Conservation (phyloP, 2,888 invertebrate species). For the Eudasyphora cyanicolor region DNA sequence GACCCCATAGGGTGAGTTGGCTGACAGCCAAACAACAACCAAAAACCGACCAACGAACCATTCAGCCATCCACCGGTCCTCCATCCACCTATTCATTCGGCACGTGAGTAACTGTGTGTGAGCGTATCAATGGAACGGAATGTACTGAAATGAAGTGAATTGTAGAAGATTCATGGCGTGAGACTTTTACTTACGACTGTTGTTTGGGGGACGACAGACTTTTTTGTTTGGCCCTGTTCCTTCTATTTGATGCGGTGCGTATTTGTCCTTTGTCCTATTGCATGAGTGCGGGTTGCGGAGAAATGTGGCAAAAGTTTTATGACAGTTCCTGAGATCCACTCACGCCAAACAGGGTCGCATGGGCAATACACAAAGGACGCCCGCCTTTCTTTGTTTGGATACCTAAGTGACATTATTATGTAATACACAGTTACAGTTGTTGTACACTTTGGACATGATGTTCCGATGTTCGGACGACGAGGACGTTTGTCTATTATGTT, state of each 20-base stretch:
- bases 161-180: slow-evolving; percentile 46
- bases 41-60: not conserved
- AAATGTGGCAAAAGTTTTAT: slow-evolving; percentile 28
- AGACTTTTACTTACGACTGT: slow-evolving; percentile 39
- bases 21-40: slow-evolving; percentile 39
- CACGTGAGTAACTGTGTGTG: slow-evolving; percentile 35
- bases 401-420: slow-evolving; percentile 29
- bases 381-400: slow-evolving; percentile 34
- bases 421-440: slow-evolving; percentile 30
- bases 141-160: slow-evolving; percentile 24
- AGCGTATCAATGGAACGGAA: slow-evolving; percentile 9
- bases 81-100: slow-evolving; percentile 8
- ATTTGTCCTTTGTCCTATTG: not conserved
- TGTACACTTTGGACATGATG: not conserved
- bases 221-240: too few relatives aligned
- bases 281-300: not conserved
- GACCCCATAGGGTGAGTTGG: slow-evolving; percentile 51
- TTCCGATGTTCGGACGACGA: not conserved
- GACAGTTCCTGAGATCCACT: slow-evolving; percentile 13
- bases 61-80: not conserved
- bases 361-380: slow-evolving; percentile 6
- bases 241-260: not conserved
- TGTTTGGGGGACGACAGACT: slow-evolving; percentile 5
- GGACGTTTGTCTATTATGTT: not conserved
- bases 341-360: not conserved